Conservation (phyloP, 2,888 invertebrate genomes). For the Drosophila sordidapex region DNA sequence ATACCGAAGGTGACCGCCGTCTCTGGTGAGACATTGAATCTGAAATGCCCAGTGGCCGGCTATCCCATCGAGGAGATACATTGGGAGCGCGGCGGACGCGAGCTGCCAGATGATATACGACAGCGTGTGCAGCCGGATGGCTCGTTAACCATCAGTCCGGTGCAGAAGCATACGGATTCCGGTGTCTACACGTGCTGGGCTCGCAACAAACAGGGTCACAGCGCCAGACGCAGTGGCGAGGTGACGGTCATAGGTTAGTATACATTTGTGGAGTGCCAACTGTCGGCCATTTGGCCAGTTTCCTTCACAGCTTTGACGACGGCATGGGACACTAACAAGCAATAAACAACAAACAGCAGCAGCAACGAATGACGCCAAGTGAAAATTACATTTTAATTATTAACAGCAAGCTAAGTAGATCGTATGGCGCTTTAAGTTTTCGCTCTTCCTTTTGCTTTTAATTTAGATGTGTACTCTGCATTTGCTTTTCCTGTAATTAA, state of each 20-base stretch:
- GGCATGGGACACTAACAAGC: constrained; percentile 27
- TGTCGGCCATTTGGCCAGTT: constrained; percentile 51
- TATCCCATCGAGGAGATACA: constrained; percentile 92
- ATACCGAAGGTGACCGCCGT: constrained; percentile 93
- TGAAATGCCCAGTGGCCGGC: constrained; percentile 93
- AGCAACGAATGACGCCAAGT: constrained; percentile 60
- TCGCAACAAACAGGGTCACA: constrained; percentile 91
- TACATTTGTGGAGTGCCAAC: constrained; percentile 28
- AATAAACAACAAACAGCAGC: constrained; percentile 6
- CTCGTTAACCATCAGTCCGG: constrained; percentile 90
- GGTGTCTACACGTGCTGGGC: constrained; percentile 93
- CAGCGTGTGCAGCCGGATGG: constrained; percentile 91
- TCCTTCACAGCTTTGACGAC: constrained; percentile 54
- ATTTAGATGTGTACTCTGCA: constrained; percentile 45
- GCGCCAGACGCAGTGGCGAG: constrained; percentile 90
- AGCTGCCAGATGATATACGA: constrained; percentile 91
- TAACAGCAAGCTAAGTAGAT: constrained; percentile 77
- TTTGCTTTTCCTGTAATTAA: constrained; percentile 66
- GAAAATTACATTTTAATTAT: constrained; percentile 80
- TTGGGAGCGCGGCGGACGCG: constrained; percentile 91
- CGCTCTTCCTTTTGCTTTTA: constrained; percentile 42
- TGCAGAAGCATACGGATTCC: constrained; percentile 90
- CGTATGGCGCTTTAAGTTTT: constrained; percentile 56
- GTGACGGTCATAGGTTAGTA: constrained; percentile 91
- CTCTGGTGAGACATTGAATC: constrained; percentile 90